Evolutionary conservation across 2,888 invertebrate species (phyloP), one percentile per base, ranked within the genome.

Genomic region (Scaptomyza flava): DNA sequence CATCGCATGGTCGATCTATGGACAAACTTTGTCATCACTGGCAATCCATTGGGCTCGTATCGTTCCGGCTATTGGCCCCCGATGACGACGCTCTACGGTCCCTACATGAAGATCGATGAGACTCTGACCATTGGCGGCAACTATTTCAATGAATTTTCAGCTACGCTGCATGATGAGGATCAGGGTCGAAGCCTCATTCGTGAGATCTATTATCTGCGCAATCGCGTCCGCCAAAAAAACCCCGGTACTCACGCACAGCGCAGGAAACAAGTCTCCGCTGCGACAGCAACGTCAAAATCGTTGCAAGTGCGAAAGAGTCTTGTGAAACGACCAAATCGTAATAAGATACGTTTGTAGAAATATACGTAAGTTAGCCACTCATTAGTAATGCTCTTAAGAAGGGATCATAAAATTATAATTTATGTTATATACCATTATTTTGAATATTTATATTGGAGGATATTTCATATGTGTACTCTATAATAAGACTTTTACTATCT

Each of bases 1-100:
- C 90, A 90, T 20, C 91, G 91, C 47, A 92, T 94, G 92, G 91
- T 93, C 3, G 90, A 92, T 3, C 73, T 92, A 3, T 92, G 92
- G 92, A 90, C 91, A 0, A 91, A 90, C 41, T 92, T 92, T 64
- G 91, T 91, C 2, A 90, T 88, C 12, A 86, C 82, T 23, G 92
- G 92, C 12, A 81, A 88, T 68, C 92, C 92, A 0, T 66, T 90
- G 45, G 85, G 86, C 3, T 87, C 86, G 6, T 72, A 80, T 58
- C 84, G 87, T 7, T 73, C 83, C 3, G 91, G 90, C 17, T 83
- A 86, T 53, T 92, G 92, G 92, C 90, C 91, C 12, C 90, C 91
- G 6, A 89, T 92, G 89, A 89, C 90, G n/a, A 89, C 90, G 1
- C 73, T 90, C 2, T 91, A 90, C 51, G 92, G 92, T 0, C 92